phyloP scores from a whole-genome alignment of 2,113 vertebrate genomes.

The Dolichotis patagonum region DNA sequence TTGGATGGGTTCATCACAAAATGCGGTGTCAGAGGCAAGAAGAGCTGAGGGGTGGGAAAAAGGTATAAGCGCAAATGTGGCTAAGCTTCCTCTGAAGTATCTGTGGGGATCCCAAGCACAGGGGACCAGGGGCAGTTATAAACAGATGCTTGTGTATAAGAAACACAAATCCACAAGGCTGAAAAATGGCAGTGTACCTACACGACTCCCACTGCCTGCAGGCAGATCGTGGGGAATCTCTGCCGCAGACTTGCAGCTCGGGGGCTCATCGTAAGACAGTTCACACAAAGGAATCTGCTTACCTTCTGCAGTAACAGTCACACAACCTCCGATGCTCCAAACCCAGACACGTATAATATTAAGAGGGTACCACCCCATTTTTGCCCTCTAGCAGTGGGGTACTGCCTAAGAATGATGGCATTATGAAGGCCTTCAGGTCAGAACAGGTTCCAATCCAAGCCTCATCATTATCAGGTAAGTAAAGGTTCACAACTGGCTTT shows the following conservation, averaged over 20 bases:
- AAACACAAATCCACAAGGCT: not conserved
- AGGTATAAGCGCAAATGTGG: not conserved
- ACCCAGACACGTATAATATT: not conserved
- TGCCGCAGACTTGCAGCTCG: not conserved
- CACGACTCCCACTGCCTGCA: not conserved
- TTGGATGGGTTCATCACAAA: not conserved
- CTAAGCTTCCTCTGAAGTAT: not conserved
- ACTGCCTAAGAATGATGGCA: not conserved
- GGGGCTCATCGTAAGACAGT: not conserved
- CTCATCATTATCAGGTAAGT: not conserved
- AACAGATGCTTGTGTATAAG: not conserved
- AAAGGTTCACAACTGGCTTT: not conserved
- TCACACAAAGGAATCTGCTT: not conserved
- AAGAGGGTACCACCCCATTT: not conserved
- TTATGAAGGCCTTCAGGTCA: not conserved
- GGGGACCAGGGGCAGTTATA: not conserved
- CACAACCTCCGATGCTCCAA: not conserved
- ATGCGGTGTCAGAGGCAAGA: not conserved
- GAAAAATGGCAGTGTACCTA: not conserved
- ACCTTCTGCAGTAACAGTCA: not conserved
- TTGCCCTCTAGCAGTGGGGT: not conserved
- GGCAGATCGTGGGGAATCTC: not conserved
- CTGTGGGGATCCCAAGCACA: not conserved
- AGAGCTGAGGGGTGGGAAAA: not conserved
- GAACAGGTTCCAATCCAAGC: not conserved